Conservation (phyloP, 2,888 invertebrate species). For the Ophion costatus region DNA sequence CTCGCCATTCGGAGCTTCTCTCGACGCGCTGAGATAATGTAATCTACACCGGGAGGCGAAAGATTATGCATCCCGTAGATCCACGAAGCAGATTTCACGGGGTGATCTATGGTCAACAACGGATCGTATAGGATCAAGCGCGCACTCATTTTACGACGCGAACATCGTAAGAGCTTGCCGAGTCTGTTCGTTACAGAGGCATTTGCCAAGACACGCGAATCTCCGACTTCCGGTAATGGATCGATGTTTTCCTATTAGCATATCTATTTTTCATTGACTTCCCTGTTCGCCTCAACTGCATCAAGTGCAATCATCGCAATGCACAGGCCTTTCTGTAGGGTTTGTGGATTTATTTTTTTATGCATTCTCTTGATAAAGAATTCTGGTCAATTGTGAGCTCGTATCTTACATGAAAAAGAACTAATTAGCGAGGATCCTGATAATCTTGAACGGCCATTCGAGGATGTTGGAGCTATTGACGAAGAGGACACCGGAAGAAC, state of each 20-base stretch:
- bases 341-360: too few relatives aligned
- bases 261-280: not conserved
- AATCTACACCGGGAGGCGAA: constrained; percentile 73
- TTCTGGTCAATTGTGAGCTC: too few relatives aligned
- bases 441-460: too few relatives aligned
- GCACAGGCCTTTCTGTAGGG: too few relatives aligned
- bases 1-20: constrained; percentile 12
- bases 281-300: too few relatives aligned
- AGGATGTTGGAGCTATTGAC: too few relatives aligned
- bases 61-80: constrained; percentile 78
- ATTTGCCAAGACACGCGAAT: constrained; percentile 24
- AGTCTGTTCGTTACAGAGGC: constrained; percentile 19
- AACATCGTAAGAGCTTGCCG: constrained; percentile 15
- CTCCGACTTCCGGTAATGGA: constrained; percentile 40
- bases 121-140: constrained; percentile 56
- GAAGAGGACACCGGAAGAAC: too few relatives aligned
- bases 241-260: constrained; percentile 1
- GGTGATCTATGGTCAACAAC: constrained; percentile 74
- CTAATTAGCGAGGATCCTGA: too few relatives aligned
- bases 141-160: constrained; percentile 30
- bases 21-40: constrained; percentile 71
- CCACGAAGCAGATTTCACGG: constrained; percentile 75
- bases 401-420: too few relatives aligned
- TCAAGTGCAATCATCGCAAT: too few relatives aligned
- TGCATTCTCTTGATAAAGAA: not conserved